Evolutionary conservation across 2,113 vertebrate species (phyloP).

Genomic region (Furnarius figulus): DNA sequence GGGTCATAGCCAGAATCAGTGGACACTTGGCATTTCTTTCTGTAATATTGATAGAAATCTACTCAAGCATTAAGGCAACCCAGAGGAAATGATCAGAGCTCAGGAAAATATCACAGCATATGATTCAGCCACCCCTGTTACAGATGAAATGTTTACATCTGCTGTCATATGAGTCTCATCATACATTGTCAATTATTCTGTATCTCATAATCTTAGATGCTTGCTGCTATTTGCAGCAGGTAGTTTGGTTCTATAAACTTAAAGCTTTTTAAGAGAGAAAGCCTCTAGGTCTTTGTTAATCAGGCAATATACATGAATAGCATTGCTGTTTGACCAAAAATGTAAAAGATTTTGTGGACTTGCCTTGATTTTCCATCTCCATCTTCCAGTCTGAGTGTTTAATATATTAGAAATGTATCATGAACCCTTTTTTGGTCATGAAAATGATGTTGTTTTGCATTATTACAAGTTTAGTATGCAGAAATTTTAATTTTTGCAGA

Average conservation of each 20-base stretch:
- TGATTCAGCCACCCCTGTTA: neutral
- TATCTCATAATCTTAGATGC: neutral
- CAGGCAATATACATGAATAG: fast-evolving
- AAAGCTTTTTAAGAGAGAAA: neutral
- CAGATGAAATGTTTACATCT: neutral
- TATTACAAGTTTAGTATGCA: neutral
- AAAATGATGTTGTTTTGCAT: neutral
- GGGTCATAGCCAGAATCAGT: neutral
- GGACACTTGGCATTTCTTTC: neutral
- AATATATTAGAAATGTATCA: neutral
- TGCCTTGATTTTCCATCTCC: neutral
- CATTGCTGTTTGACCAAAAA: neutral
- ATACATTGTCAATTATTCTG: neutral
- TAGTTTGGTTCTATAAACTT: neutral
- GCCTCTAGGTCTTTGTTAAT: neutral
- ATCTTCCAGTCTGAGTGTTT: neutral
- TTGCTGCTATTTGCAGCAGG: neutral
- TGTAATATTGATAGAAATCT: neutral
- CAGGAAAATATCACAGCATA: neutral
- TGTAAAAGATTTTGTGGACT: fast-evolving
- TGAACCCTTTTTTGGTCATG: neutral
- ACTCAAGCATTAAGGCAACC: neutral
- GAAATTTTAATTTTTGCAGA: neutral
- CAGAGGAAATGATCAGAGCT: neutral
- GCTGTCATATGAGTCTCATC: neutral